These are phyloP conservation scores for Poecilia velifera DNA, from an alignment of 2,797 vertebrate genomes.

Conservation along the genomic window DNA sequence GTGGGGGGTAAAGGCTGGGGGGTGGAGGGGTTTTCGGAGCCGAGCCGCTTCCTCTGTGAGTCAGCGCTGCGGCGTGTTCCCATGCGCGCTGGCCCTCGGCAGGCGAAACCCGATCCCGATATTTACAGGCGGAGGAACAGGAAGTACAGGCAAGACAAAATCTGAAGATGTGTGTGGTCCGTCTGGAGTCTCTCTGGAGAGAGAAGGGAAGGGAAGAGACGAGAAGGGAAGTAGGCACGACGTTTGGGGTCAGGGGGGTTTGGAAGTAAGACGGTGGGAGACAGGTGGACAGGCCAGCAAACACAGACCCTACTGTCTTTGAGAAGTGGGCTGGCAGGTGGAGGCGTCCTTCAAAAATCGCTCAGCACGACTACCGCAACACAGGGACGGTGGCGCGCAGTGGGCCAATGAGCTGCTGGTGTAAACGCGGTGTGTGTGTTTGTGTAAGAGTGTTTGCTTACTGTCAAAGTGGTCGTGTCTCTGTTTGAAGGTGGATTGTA, in stretches of 20 bases:
- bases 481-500: conserved; percentile 90
- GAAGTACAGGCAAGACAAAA: conserved; percentile 69
- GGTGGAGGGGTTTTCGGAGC: conserved; percentile 40
- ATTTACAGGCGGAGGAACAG: conserved; percentile 73
- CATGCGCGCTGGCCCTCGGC: conserved; percentile 64
- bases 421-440: background rate
- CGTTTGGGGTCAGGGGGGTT: conserved; percentile 11
- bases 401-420: conserved; percentile 18
- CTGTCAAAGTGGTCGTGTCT: conserved; percentile 95
- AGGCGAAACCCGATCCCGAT: conserved; percentile 74
- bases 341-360: conserved; percentile 73
- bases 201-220: no score
- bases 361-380: conserved; percentile 21
- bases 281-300: conserved; percentile 75
- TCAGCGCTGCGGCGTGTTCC: conserved; percentile 77
- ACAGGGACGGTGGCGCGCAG: conserved; percentile 6
- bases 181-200: conserved; percentile 63
- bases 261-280: conserved; percentile 65
- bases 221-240: conserved; percentile 11
- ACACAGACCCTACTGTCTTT: conserved; percentile 70
- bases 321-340: conserved; percentile 65
- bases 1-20: conserved; percentile 21
- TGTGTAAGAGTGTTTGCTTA: conserved; percentile 77
- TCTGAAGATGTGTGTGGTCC: conserved; percentile 80
- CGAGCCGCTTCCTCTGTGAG: conserved; percentile 67